Evolutionary conservation across 2,797 vertebrate genomes (phyloP), one percentile per base, ranked within the genome.

Genomic region (Chiloscyllium punctatum): DNA sequence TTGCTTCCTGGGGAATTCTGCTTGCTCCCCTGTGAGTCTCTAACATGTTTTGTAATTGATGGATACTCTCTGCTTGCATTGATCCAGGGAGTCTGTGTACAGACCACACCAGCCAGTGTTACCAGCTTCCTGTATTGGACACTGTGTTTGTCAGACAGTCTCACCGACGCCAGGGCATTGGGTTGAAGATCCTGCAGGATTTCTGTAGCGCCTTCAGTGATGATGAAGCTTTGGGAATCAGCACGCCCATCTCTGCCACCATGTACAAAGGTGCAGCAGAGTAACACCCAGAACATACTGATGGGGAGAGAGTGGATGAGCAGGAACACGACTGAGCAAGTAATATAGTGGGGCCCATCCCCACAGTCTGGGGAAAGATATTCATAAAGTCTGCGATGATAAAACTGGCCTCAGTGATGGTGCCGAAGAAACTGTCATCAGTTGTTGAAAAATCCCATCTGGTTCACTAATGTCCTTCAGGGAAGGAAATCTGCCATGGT

Each of bases 81-180:
- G 72, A 97, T 96, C 33, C 96, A 99, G 99, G 99, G 95, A 98
- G 97, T 77, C 96, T 99, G 16, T 99, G 98, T 96, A 97, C 97
- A 62, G 94, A 96, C 4, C 96, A 97, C 96, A 98, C 97, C 21
- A 92, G 98, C 11, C 96, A 96, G 0, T 98, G 98, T 97, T 99
- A 99, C 97, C 96, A 97, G 97, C 97, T 99, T 48, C 98, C 98
- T 0, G 98, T 99, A 74, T 97, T 99, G 94, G 99, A 99, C 97
- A 99, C 99, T 0, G 95, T 98, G 96, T 98, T 98, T 33, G 98
- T 99, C 96, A 97, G 97, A 95, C 97, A 96, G 96, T 97, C 96
- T 87, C 97, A 97, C 96, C 98, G 98, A 96, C 97, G 98, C 96
- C 96, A 96, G 68, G 99, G 99, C 95, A 97, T 99, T 8, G 98